Evolutionary conservation across 2,888 invertebrate genomes (phyloP).

Genomic region (Luffia ferchaultella): DNA sequence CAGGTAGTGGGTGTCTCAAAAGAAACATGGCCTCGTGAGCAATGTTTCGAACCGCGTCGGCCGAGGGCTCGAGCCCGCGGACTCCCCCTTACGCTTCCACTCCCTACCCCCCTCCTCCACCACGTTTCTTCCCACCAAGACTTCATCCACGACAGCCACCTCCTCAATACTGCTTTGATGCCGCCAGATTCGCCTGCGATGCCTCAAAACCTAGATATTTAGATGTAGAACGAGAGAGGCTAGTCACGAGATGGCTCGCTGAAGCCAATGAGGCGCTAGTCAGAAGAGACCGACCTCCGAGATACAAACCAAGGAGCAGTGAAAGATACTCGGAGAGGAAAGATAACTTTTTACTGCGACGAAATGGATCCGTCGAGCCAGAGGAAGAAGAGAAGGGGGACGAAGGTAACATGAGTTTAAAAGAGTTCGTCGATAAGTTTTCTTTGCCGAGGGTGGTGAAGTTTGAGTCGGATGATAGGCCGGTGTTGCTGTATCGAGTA

Average conservation of each 20-base stretch:
- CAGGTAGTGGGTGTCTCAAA: slow-evolving; percentile 38
- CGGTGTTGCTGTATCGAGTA: slow-evolving; percentile 69
- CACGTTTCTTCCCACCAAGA: slow-evolving; percentile 53
- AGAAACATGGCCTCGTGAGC: slow-evolving; percentile 41
- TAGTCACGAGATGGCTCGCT: slow-evolving; percentile 58
- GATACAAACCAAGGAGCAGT: slow-evolving; percentile 54
- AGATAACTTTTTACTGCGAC: slow-evolving; percentile 47
- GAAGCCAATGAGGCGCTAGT: slow-evolving; percentile 60
- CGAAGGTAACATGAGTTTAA: slow-evolving; percentile 43
- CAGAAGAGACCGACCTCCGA: slow-evolving; percentile 46
- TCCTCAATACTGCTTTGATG: slow-evolving; percentile 62
- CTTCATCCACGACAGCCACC: slow-evolving; percentile 43
- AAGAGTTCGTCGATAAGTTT: slow-evolving; percentile 69
- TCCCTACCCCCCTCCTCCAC: slow-evolving; percentile 51
- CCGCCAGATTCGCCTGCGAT: slow-evolving; percentile 59
- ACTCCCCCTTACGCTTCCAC: slow-evolving; percentile 61
- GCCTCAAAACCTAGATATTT: slow-evolving; percentile 56
- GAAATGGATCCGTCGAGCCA: slow-evolving; percentile 49
- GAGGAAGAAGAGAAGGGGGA: slow-evolving; percentile 46
- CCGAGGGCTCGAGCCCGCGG: slow-evolving; percentile 59
- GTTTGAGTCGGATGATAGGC: slow-evolving; percentile 63
- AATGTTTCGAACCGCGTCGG: slow-evolving; percentile 62
- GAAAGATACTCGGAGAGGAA: slow-evolving; percentile 48
- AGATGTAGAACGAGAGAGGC: slow-evolving; percentile 53
- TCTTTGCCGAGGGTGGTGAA: slow-evolving; percentile 68